phyloP scores from a whole-genome alignment of 2,797 vertebrate species.

The Streptopelia turtur region DNA sequence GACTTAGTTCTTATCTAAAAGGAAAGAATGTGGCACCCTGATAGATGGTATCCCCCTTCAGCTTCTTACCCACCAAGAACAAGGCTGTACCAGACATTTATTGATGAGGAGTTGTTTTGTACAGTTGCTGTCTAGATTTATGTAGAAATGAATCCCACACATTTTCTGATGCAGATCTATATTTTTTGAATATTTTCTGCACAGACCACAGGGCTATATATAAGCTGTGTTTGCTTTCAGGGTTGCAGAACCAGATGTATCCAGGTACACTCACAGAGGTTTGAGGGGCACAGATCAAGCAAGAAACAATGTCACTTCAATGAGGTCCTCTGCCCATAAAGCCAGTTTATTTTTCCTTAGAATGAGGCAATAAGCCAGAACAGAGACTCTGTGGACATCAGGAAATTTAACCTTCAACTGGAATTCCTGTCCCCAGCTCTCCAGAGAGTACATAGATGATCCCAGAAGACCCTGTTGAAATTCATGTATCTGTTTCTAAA shows the following conservation, averaged over 20 bases:
- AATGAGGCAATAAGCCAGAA: background rate
- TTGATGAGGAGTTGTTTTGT: background rate
- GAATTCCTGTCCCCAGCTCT: background rate
- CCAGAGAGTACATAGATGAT: background rate
- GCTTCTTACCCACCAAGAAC: background rate
- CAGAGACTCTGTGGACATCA: background rate
- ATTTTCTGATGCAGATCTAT: background rate
- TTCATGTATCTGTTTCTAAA: background rate
- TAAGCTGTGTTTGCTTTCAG: background rate
- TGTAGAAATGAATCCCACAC: background rate
- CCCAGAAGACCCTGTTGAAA: background rate
- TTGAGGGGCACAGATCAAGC: background rate
- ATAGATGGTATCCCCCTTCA: background rate
- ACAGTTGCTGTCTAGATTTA: background rate
- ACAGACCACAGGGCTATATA: no score
- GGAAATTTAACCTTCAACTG: background rate
- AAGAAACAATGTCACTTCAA: background rate
- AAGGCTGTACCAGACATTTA: background rate
- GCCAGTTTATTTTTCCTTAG: background rate
- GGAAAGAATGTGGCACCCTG: background rate
- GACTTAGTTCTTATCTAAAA: background rate
- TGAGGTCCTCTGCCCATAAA: background rate
- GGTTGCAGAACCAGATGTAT: background rate
- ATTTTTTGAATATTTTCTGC: background rate
- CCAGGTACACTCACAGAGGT: background rate